These are phyloP conservation scores for Sturmia bella DNA, from an alignment of 2,888 invertebrate species.

Conservation along the genomic window DNA sequence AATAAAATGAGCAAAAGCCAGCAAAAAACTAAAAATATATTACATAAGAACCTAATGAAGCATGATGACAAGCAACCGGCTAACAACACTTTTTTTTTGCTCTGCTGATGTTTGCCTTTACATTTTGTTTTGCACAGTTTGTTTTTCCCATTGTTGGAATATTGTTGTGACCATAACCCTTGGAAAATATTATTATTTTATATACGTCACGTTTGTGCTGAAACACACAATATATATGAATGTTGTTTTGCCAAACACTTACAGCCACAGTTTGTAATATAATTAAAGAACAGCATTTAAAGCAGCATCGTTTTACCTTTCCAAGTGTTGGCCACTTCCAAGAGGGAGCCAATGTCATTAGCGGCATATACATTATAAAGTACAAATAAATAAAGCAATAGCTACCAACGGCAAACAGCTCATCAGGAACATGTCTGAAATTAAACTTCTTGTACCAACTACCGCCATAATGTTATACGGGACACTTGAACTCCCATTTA, in stretches of 20 bases:
- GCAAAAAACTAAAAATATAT: slow-evolving; percentile 18
- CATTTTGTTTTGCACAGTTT: neutral
- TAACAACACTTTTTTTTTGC: slow-evolving; percentile 44
- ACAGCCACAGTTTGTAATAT: neutral
- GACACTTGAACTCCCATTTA: neutral
- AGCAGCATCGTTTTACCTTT: neutral
- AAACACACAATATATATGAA: slow-evolving; percentile 43
- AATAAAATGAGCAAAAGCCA: neutral
- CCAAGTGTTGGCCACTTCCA: neutral
- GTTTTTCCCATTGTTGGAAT: neutral
- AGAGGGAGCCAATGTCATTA: too few species aligned
- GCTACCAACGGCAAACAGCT: slow-evolving; percentile 52
- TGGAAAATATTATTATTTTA: slow-evolving; percentile 49
- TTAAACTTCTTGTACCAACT: slow-evolving; percentile 7
- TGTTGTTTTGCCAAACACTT: slow-evolving; percentile 37
- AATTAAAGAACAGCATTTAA: slow-evolving; percentile 11
- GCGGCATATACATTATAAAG: too few species aligned
- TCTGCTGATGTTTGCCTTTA: slow-evolving; percentile 17
- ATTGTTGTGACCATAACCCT: slow-evolving; percentile 28
- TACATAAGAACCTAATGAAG: slow-evolving; percentile 62
- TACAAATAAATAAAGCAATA: slow-evolving; percentile 40
- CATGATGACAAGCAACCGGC: slow-evolving; percentile 59
- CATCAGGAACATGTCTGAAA: slow-evolving; percentile 45
- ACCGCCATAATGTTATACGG: neutral
- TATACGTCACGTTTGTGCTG: slow-evolving; percentile 48